Evolutionary conservation across 30 jellyfish, hydroid and myxozoan species (phyloP), one percentile per base, ranked within the genome.

Genomic region (Hydractinia symbiolongicarpus): DNA sequence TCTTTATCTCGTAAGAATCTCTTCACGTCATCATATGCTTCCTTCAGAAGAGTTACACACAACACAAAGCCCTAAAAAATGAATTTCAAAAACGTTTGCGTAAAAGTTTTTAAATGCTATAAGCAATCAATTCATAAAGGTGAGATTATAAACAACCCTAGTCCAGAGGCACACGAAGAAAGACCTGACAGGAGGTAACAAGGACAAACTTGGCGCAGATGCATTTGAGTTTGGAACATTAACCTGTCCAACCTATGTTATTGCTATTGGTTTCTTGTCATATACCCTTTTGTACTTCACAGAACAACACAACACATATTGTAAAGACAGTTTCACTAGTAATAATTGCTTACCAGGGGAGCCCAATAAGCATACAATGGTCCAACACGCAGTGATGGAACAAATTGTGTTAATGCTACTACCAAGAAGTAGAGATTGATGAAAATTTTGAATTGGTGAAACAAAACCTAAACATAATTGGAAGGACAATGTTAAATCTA

Each of bases 311-410:
- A 0, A 30, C 44, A 30, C 44, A 2, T 30, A 30, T 30, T 30
- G 44, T 30, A 30, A 30, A 30, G 44, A 30, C 2, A 30, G 44
- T 30, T 30, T 30, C 44, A 30, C 44, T 30, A 30, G 44, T 2
- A 30, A 30, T 30, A 13, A 15, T 7, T 9, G 50, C 96, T 86
- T 66, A 92, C 98, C 86, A 92, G 66, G 13, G 98, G 98, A 4
- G 97, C 98, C 98, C 98, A 92, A 71, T 92, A 92, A 6, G 98
- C 94, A 77, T 92, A 92, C 55, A 92, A 79, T 53, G 95, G 94
- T 50, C 98, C 98, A 92, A 92, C 96, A 57, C 86, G 88, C 72
- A 92, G 79, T 54, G 94, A 60, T 1, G 96, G 96, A 5, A 92
- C 81, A 83, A 92, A 92, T 55, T 92, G 98, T 64, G 98, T 87